Base-by-base conservation (phyloP, 53 echinoderm and acorn worm genomes). In the Holothuria scabra region DNA sequence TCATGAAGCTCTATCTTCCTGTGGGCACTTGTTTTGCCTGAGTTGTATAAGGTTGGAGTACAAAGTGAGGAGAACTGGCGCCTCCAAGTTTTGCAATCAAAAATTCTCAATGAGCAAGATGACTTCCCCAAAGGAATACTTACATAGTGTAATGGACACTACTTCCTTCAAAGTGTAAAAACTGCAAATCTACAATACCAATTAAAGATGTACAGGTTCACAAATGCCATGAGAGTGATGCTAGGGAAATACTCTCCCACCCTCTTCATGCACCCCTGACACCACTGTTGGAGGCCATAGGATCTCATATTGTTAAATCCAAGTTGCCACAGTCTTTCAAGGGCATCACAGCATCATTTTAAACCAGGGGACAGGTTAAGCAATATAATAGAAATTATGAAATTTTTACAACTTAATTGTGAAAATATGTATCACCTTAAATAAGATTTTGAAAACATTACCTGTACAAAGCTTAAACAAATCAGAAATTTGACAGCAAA, bases 311-410 rank as follows among this genome's bases (percentile, higher is more conserved):
- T 29, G 29, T 63, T 3, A 63, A 63, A 29, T 28, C 63, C 63
- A 63, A 63, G 63, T 29, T 63, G 63, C 20, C 63, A 25, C 21
- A 63, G 63, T 63, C 63, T 25, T 4, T 24, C 21, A 24, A 63
- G 6, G 63, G 63, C 29, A 63, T 29, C 25, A 63, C 63, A 29
- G 63, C 63, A 63, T 63, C 63, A 63, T 63, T 63, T 9, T 8
- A 63, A 29, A 63, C 63, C 25, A 29, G 63, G 29, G 63, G 63
- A 63, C 63, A 63, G 63, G 63, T 63, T 20, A 48, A 48, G 48
- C 48, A 48, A 8, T 48, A 48, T n/a, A n/a, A n/a, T 48, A 10
- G 14, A 12, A 48, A 48, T 1, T 48, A 1, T 48, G 48, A 48
- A 48, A 48, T 48, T 48, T 48, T 48, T 48, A 48, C 48, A 48